Base-by-base conservation (phyloP, 2,888 invertebrate genomes). In the Iphiclides podalirius region DNA sequence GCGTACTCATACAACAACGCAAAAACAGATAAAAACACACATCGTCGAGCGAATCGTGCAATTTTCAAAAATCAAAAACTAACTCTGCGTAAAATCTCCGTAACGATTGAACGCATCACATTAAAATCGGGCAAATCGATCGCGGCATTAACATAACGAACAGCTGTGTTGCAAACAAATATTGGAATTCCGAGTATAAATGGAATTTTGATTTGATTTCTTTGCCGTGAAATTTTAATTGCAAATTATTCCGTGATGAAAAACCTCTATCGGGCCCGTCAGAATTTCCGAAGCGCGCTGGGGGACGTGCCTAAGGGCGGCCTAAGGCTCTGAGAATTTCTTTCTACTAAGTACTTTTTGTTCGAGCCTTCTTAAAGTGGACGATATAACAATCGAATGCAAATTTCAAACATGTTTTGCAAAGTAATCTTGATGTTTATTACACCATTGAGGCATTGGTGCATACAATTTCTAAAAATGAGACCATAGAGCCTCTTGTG, bases 191-290 rank as follows among this genome's bases (percentile, higher is more conserved):
- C 39, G 34, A 26, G 76, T 84, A 85, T 78, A 81, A 84, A 87
- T 87, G 82, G 85, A 84, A 87, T 86, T 85, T 86, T 85, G 86
- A 87, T 87, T 85, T 79, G 84, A 86, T 86, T 85, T 81, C 82
- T 84, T 81, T 72, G 70, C 72, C 66, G 70, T 70, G 68, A 77
- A 20, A 45, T 87, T 86, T 85, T 86, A 87, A 86, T 87, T 87
- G 82, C 82, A 87, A 85, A 87, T 87, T 80, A 83, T 82, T 72
- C 66, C 64, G 39, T 79, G 82, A 86, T 85, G 86, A 87, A 87
- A 86, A 86, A 87, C 85, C 79, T 68, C 75, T 77, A 79, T 80
- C 79, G 79, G 78, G 76, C 20, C 80, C 76, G 81, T 81, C 78
- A 76, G 83, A 85, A 72, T 70, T 60, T 67, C 59, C 54, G 55